phyloP scores from a whole-genome alignment of 2,888 invertebrate species.

The Agonopterix arenella region DNA sequence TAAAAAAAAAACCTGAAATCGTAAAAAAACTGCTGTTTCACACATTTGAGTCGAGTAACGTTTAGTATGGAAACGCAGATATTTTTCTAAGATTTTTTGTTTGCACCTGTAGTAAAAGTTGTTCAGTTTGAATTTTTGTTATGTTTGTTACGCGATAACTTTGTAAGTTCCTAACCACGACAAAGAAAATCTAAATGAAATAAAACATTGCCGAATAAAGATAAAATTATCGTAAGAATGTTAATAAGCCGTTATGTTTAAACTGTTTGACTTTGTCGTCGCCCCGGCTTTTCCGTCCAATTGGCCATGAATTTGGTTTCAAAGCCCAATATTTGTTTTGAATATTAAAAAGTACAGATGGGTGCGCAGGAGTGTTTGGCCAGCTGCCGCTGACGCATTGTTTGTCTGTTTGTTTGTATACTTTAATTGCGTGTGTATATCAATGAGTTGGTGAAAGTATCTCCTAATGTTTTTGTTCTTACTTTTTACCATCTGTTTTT shows the following conservation, averaged over 20 bases:
- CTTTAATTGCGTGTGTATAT: constrained; percentile 13
- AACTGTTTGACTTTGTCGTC: constrained; percentile 13
- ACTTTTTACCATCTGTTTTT: too few species aligned
- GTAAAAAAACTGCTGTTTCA: too few species aligned
- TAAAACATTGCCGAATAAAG: too few species aligned
- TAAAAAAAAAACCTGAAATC: too few species aligned
- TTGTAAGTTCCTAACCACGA: too few species aligned
- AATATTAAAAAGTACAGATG: constrained; percentile 43
- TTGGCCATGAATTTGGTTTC: constrained; percentile 45
- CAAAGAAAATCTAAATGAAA: too few species aligned
- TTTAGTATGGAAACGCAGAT: too few species aligned
- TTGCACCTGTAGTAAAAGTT: too few species aligned
- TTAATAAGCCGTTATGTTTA: constrained; percentile 7
- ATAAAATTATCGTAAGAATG: constrained; percentile 24
- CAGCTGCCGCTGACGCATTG: constrained; percentile 37
- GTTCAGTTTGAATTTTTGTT: too few species aligned
- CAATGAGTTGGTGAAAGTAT: background rate
- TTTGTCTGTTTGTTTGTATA: constrained; percentile 26
- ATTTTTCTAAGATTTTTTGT: too few species aligned
- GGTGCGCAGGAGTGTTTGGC: constrained; percentile 35
- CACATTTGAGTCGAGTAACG: too few species aligned
- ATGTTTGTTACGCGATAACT: too few species aligned
- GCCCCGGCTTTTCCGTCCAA: constrained; percentile 41
- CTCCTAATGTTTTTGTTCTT: background rate
- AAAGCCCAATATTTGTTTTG: constrained; percentile 43